Evolutionary conservation across 2,888 invertebrate genomes (phyloP), one percentile per base, ranked within the genome.

Genomic region (Agrotis puta): DNA sequence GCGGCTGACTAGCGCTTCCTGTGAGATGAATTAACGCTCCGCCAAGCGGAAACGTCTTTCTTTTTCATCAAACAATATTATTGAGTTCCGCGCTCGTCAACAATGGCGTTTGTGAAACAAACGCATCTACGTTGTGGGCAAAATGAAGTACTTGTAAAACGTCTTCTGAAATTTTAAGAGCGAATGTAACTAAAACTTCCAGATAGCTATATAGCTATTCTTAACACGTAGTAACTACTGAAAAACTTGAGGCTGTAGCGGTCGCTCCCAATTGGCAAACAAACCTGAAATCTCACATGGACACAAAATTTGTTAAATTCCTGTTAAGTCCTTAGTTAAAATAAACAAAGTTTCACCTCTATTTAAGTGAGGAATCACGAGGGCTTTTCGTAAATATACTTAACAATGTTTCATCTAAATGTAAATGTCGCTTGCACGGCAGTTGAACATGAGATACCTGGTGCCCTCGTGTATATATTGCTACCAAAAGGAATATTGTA

Each of bases 31-130:
- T 92, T 92, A 91, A 92, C 90, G 94, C 94, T 91, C 85, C 88
- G 85, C 86, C 84, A 88, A 93, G 92, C 87, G 88, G 92, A 94
- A 93, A 90, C 88, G 86, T 89, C 90, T 88, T 88, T 90, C 89
- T 91, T 89, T 90, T 84, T 87, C 88, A 81, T 89, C 87, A 85
- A 86, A 90, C 89, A 89, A 90, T 90, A 90, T 88, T 82, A 76
- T 79, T 71, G 75, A 81, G 80, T 77, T 81, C 64, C 77, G 57
- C 70, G 65, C 74, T 54, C 57, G 61, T 14, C 62, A 70, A 81
- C 73, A 78, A 82, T 77, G 64, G 68, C 64, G 54, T 64, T 69
- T 70, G 64, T 72, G 62, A 70, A 63, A 79, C 64, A 69, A 81
- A 74, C 43, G 65, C 24, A 27, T 45, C 62, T 64, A 54, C 71